Conservation (phyloP, 2,797 vertebrate species). For the Megaceryle alcyon region DNA sequence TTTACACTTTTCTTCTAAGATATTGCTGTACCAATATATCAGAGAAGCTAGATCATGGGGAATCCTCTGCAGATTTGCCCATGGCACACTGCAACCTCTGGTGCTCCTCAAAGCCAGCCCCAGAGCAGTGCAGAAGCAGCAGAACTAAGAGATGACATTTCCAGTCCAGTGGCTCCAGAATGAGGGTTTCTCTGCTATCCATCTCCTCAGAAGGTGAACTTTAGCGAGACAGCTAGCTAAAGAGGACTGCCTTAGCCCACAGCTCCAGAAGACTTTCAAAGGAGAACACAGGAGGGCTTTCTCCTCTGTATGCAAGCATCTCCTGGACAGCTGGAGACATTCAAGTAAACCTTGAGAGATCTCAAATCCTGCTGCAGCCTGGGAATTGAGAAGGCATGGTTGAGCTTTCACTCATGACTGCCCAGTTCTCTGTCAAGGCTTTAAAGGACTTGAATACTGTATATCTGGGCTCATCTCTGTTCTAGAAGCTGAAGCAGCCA, state of each 20-base stretch:
- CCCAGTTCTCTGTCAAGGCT: neutral
- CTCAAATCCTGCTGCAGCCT: neutral
- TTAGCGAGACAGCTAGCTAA: neutral
- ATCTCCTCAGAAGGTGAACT: neutral
- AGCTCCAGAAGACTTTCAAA: neutral
- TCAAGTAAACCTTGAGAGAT: neutral
- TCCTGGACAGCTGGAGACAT: neutral
- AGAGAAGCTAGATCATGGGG: neutral
- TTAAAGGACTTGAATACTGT: neutral
- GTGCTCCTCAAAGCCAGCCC: neutral
- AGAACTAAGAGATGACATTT: neutral
- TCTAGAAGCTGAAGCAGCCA: neutral
- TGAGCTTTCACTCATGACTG: neutral
- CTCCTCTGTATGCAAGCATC: neutral
- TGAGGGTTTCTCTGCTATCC: neutral
- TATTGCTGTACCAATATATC: no score
- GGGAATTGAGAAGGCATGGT: neutral
- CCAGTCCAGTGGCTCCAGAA: neutral
- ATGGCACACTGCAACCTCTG: neutral
- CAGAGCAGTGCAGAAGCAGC: neutral
- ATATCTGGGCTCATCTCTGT: neutral
- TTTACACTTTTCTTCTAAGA: neutral
- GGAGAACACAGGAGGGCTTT: neutral
- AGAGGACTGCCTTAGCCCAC: neutral
- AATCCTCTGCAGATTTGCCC: neutral